phyloP scores from a whole-genome alignment of 2,797 vertebrate genomes.

The Malurus splendens region DNA sequence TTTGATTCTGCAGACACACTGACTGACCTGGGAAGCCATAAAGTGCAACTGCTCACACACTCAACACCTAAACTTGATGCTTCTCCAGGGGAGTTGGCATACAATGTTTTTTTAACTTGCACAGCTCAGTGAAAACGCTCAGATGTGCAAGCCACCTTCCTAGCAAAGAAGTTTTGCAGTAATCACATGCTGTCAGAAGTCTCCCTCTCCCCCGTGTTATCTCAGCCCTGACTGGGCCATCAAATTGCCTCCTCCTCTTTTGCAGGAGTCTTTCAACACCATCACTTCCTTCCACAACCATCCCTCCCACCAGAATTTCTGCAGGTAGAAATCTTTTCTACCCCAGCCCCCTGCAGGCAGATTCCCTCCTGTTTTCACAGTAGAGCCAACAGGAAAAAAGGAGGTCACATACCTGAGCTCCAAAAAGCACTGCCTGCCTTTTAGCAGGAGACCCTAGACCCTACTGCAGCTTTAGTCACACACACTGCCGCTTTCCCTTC shows the following conservation, averaged over 20 bases:
- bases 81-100: neutral
- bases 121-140: neutral
- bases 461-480: constrained; percentile 43
- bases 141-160: neutral
- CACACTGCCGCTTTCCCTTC: constrained; percentile 34
- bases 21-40: neutral
- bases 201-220: neutral
- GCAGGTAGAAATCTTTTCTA: constrained; percentile 1
- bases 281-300: neutral
- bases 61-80: neutral
- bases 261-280: neutral
- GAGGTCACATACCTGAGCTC: constrained; percentile 1
- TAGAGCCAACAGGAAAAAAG: neutral
- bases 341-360: neutral
- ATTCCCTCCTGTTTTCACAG: constrained; percentile 3
- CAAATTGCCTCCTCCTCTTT: neutral
- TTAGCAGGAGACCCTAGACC: constrained; percentile 15
- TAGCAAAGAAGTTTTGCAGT: neutral
- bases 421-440: constrained; percentile 18
- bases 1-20: neutral
- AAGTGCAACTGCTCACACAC: neutral
- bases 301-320: neutral
- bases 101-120: neutral
- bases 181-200: neutral
- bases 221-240: neutral